Base-by-base conservation (phyloP, 2,113 vertebrate species). In the Leptocoma aspasia region DNA sequence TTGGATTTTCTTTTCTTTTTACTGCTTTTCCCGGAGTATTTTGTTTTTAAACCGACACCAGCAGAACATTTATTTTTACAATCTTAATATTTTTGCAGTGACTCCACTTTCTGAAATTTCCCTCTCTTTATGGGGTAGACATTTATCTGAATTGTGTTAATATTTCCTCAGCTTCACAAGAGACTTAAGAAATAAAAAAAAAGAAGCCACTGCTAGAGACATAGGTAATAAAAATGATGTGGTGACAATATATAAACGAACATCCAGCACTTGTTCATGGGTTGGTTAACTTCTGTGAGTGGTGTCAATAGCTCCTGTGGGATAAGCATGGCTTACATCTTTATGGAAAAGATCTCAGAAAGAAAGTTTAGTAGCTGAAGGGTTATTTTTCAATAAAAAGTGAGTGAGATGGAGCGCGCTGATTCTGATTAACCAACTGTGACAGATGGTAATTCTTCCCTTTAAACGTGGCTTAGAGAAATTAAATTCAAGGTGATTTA, bases 401-500 rank as follows among this genome's bases (percentile, higher is more conserved):
- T 24, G 79, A 92, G 79, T 27, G 81, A 82, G 31, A 53, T 71
- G 64, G 68, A 52, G 64, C 47, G 18, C 6, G 5, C 42, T n/a
- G 77, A 64, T 94, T 54, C 86, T 96, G 91, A 88, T 86, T 86
- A 95, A 91, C 71, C 50, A 73, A 15, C 73, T 94, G 82, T 75
- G 84, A 90, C 92, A 95, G 83, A 94, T 65, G 92, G 83, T 68
- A 90, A 85, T 93, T 92, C 81, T 89, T 93, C 72, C 80, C 82
- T 86, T 93, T 78, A 92, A 94, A 93, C 0, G 13, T 81, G 75
- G 68, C 84, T 81, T 83, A 91, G 56, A 91, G 92, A 94, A 93
- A 93, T 92, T 70, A 81, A 81, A 88, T 91, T 90, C 96, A 93
- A 95, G 92, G 88, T 96, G 83, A 80, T 87, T 94, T 93, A 84